phyloP scores from a whole-genome alignment of 2,888 invertebrate genomes.

The Pilophorus perplexus region DNA sequence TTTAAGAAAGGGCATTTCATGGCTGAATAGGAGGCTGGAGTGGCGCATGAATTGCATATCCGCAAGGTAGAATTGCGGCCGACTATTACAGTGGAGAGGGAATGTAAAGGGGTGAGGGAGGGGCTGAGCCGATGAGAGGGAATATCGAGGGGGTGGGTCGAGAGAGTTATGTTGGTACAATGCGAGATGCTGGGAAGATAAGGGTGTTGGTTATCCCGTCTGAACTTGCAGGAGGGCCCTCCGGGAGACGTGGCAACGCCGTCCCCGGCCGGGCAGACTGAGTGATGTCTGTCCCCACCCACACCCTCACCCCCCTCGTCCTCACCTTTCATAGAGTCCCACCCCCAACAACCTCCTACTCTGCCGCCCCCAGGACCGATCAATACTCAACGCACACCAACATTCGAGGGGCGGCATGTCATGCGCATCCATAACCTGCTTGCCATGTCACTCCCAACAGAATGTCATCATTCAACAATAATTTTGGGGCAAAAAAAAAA shows the following conservation, averaged over 20 bases:
- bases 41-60: no score
- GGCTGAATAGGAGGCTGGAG: no score
- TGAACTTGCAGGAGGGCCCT: neutral
- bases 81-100: no score
- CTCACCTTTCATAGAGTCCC: no score
- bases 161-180: neutral
- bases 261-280: constrained; percentile 25
- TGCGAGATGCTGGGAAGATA: constrained; percentile 14
- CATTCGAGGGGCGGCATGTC: neutral
- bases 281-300: constrained; percentile 19
- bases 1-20: no score
- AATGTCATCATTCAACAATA: no score
- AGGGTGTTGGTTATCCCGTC: constrained; percentile 26
- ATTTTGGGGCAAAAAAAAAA: no score
- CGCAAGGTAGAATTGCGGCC: no score
- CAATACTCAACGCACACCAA: constrained; percentile 7
- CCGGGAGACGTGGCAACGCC: constrained; percentile 24
- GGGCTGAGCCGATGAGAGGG: neutral
- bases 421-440: neutral
- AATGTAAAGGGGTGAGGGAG: neutral
- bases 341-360: no score
- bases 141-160: neutral
- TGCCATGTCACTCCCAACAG: no score
- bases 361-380: constrained; percentile 8
- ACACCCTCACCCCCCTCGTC: neutral